Evolutionary conservation across 2,113 vertebrate species (phyloP).

Genomic region (Atractosteus spatula): DNA sequence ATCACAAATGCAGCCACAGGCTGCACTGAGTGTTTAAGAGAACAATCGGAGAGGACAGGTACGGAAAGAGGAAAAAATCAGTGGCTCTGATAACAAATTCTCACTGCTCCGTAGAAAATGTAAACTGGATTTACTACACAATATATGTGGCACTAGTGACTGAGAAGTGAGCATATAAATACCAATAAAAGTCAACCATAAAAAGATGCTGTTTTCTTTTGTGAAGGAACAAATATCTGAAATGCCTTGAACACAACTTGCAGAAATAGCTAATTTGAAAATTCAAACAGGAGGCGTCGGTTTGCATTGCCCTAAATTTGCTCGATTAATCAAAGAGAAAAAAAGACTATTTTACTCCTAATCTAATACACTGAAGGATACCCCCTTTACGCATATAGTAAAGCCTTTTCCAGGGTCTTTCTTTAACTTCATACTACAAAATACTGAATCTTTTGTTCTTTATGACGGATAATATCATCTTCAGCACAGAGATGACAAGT

Average conservation of each 20-base stretch:
- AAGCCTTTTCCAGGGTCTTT: too few relatives aligned
- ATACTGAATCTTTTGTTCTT: too few relatives aligned
- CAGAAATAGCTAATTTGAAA: too few relatives aligned
- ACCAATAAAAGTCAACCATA: background rate
- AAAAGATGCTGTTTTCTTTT: background rate
- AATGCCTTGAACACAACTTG: background rate
- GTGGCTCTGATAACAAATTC: conserved; percentile 49
- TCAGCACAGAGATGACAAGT: too few relatives aligned
- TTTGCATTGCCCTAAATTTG: too few relatives aligned
- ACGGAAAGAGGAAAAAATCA: conserved; percentile 43
- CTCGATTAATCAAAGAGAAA: too few relatives aligned
- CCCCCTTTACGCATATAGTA: too few relatives aligned
- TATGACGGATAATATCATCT: too few relatives aligned
- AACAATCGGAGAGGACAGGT: conserved; percentile 61
- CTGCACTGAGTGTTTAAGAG: conserved; percentile 46
- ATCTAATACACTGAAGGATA: too few relatives aligned
- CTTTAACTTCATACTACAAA: too few relatives aligned
- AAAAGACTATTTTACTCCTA: too few relatives aligned
- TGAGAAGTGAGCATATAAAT: background rate
- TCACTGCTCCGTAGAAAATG: conserved; percentile 35
- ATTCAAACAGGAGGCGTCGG: too few relatives aligned
- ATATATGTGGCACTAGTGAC: background rate
- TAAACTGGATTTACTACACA: conserved; percentile 25
- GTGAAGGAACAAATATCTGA: background rate
- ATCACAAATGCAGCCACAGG: conserved; percentile 46